phyloP scores from a whole-genome alignment of 30 jellyfish, hydroid and myxozoan species.

The Morbakka virulenta region DNA sequence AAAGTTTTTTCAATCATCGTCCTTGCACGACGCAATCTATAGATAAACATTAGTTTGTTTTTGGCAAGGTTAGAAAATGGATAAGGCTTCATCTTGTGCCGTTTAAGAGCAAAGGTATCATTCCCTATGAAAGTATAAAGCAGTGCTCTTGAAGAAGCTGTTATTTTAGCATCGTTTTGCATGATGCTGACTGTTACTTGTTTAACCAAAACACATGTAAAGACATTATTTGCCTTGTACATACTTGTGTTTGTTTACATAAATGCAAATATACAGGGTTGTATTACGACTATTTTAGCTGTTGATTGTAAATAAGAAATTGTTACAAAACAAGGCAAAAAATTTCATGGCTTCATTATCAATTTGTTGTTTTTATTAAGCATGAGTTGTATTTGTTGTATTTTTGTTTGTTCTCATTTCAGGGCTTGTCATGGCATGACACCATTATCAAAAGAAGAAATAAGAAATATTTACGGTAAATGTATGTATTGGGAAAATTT shows the following conservation, averaged over 20 bases:
- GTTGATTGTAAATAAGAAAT: too few relatives aligned
- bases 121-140: constrained; percentile 29
- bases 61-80: neutral
- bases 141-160: neutral
- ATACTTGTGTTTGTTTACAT: too few relatives aligned
- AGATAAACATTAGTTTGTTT: constrained; percentile 6
- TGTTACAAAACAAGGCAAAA: too few relatives aligned
- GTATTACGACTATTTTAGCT: too few relatives aligned
- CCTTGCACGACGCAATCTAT: constrained; percentile 39
- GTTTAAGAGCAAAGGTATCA: constrained; percentile 38
- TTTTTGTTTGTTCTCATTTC: neutral
- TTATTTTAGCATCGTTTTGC: constrained; percentile 11
- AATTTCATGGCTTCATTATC: too few relatives aligned
- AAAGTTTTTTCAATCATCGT: constrained; percentile 38
- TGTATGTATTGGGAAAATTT: constrained; percentile 67
- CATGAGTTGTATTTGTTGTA: too few relatives aligned
- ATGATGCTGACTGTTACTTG: too few relatives aligned
- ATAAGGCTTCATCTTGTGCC: constrained; percentile 43
- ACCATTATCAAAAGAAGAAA: constrained; percentile 57
- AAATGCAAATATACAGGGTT: too few relatives aligned
- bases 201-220: too few relatives aligned
- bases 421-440: constrained; percentile 96
- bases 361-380: too few relatives aligned
- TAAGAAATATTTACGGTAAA: constrained; percentile 58
- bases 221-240: too few relatives aligned